Percentiles rank a stretch among this genome's conserved stretches.
Conservation (phyloP, 2,113 vertebrate genomes). For the Synodontis membranacea region DNA sequence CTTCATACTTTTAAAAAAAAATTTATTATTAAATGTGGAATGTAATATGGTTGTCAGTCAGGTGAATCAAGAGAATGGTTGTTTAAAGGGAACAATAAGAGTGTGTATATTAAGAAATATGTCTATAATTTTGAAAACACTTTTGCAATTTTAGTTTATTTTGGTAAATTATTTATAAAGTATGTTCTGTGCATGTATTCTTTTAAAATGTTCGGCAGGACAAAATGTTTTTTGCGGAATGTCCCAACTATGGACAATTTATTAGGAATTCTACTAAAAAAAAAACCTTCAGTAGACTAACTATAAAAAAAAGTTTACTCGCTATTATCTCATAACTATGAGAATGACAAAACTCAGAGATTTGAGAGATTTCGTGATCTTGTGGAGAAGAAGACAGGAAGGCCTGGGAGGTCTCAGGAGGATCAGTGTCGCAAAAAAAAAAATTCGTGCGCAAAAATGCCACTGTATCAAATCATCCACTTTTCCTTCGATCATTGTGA, state of each 20-base stretch:
- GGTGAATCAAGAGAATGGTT: background rate
- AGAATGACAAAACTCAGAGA: background rate
- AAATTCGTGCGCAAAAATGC: background rate
- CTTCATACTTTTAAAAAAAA: background rate
- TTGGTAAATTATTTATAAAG: no score
- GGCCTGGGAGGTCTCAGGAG: background rate
- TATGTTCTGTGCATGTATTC: background rate
- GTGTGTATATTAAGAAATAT: background rate
- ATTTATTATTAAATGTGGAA: background rate
- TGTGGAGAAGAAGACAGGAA: background rate
- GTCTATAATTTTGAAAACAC: background rate
- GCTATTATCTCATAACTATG: background rate
- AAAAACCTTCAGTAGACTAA: background rate
- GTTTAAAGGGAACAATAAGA: background rate
- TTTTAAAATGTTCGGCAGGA: background rate
- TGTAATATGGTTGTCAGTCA: background rate
- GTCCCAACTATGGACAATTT: background rate
- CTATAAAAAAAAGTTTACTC: background rate
- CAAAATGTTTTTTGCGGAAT: background rate
- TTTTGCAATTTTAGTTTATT: background rate
- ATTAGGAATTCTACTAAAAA: background rate
- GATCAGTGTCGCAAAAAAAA: background rate
- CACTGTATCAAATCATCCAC: constrained; percentile 7
- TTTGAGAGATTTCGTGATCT: no score
- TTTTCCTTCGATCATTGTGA: constrained; percentile 10